Evolutionary conservation across 2,888 invertebrate species (phyloP), one percentile per base, ranked within the genome.

Genomic region (Heliconius sara): DNA sequence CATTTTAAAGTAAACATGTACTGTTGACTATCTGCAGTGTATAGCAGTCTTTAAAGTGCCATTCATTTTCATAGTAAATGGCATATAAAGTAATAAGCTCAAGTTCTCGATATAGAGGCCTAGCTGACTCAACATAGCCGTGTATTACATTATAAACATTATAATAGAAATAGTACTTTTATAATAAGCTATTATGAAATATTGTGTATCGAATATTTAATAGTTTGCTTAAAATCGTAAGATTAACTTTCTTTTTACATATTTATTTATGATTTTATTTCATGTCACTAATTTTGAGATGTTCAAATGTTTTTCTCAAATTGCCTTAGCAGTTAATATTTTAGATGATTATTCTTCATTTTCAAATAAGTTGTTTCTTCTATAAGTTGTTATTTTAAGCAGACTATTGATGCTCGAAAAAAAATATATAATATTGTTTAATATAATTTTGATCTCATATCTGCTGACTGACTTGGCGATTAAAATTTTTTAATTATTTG

Each of bases 381-480:
- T 52, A 12, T 68, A 4, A 27, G 27, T 30, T 30, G 7, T 43
- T 63, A 65, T 25, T 70, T 75, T 65, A 47, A 65, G 43, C 27
- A 39, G 25, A 43, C 75, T 66, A 66, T 75, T 75, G 47, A 75
- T 47, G 43, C 65, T 75, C 22, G 47, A 47, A 12, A 43, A 43
- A 43, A 75, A 30, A 43, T 43, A n/a, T 75, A 39, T 39, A 39
- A 39, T 39, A 66, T 75, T 72, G 71, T 79, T 80, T 83, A 83
- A 73, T 80, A 85, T 88, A 85, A 88, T 90, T 80, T 89, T 91
- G 94, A 94, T 93, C 93, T 94, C 94, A 93, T 89, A 88, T 86
- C 88, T 88, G 89, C 89, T 88, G 89, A 90, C 89, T 85, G 87
- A 87, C 84, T 86, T 87, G 88, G 86, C 85, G 83, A 87, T 83